Base-by-base conservation (phyloP, 2,888 invertebrate genomes). In the Drosophila tanythrix region DNA sequence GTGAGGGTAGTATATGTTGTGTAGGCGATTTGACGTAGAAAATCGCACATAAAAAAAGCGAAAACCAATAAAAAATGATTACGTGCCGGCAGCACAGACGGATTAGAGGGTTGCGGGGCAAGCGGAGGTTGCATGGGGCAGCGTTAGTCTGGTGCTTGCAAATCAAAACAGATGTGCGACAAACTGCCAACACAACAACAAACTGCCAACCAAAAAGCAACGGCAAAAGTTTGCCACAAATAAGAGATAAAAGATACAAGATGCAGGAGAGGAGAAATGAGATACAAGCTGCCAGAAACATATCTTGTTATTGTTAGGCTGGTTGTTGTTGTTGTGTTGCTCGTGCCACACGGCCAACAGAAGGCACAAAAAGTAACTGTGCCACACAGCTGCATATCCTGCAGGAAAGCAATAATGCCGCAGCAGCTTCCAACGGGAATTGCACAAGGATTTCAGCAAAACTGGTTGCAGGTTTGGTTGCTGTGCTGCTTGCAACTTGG, bases 121-220 rank as follows among this genome's bases (percentile, higher is more conserved):
- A 8, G 55, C 5, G 15, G 46, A 2, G 15, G 38, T 18, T 35
- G 29, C 25, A 29, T 10, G 62, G 43, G 56, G 56, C 65, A 53
- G 48, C 11, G 40, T n/a, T 29, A n/a, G 15, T 38, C 70, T 69
- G 67, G 38, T 70, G 68, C 61, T 55, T 66, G 66, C 74, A 77
- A 74, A 79, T 76, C 73, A 70, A 90, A 88, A 89, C 89, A 89
- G 89, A 86, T 91, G 91, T 91, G 82, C 82, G 76, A 84, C 82
- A 80, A 66, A 25, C 62, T 31, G n/a, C 43, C 64, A 68, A 55
- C 65, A 68, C 40, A 76, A 61, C 46, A 63, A 56, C 74, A 70
- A 65, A 46, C 27, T 25, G 25, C 15, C 27, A 11, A 11, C 27
- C 50, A 3, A 35, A 55, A 62, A 59, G 25, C 50, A 75, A 65